A percentile compares a stretch with the other conserved stretches of the same genome.
Evolutionary conservation across 2,888 invertebrate genomes (phyloP).

Genomic region (Leptothorax acervorum): DNA sequence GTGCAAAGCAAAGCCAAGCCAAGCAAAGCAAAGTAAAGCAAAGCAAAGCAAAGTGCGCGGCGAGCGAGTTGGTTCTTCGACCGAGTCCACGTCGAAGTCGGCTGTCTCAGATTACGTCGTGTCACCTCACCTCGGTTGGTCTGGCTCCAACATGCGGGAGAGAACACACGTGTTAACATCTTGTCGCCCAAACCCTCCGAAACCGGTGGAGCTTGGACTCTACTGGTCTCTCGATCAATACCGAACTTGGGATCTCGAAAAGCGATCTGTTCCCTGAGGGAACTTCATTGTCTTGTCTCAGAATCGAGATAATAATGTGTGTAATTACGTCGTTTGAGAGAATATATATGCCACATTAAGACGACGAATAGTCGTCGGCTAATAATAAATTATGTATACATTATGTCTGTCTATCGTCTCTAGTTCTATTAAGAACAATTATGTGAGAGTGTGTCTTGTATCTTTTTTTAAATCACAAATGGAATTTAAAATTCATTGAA

Average conservation of each 20-base stretch:
- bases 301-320: constrained; percentile 36
- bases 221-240: constrained; percentile 50
- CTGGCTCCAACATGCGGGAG: constrained; percentile 72
- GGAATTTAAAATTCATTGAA: not conserved
- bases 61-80: constrained; percentile 46
- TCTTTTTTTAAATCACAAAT: not conserved
- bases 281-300: constrained; percentile 27
- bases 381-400: not conserved
- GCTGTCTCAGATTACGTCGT: constrained; percentile 84
- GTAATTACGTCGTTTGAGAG: constrained; percentile 32
- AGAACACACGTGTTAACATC: constrained; percentile 83
- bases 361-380: not conserved
- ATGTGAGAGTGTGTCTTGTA: not conserved
- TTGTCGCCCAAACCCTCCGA: constrained; percentile 80
- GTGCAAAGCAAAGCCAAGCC: constrained; percentile 60
- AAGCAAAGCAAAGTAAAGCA: constrained; percentile 56
- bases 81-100: constrained; percentile 71
- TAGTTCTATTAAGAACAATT: not conserved
- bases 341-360: constrained; percentile 1
- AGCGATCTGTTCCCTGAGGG: constrained; percentile 11
- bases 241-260: constrained; percentile 26
- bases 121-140: constrained; percentile 79
- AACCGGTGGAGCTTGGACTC: constrained; percentile 57
- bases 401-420: not conserved
- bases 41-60: constrained; percentile 43